Base-by-base conservation (phyloP, 2,113 vertebrate species). In the Morphnarchus princeps region DNA sequence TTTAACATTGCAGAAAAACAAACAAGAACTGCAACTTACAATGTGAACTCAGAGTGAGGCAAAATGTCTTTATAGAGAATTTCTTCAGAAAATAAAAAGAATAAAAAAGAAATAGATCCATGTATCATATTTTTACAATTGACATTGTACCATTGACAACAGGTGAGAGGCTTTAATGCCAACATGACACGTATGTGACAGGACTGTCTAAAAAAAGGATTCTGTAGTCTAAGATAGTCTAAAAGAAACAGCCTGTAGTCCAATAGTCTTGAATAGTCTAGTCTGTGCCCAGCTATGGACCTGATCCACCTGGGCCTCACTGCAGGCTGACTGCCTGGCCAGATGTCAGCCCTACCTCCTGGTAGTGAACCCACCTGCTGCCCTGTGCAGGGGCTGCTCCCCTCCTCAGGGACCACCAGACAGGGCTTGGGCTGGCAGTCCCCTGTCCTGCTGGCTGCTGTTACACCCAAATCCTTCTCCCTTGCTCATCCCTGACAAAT, bases 131-230 rank as follows among this genome's bases (percentile, higher is more conserved):
- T 52, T 52, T 28, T 52, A 52, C 50, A 52, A 28, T 28, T 52
- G 50, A 16, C 50, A 52, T 52, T 52, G 50, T 52, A 52, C 50
- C 28, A 45, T 8, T 59, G 61, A 43, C 31, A 80, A 72, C 18
- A 47, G 2, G 4, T 31, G 40, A 61, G 65, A 77, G 12, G 9
- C 16, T 85, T 86, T 38, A 22, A 58, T 17, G 12, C 4, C 74
- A 81, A 31, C 21, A 31, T 34, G 19, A 34, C 16, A 38, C 0
- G 0, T 38, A 34, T 0, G 0, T 69, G 19, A 54, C 38, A 82
- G 31, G 12, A 47, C 38, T 52, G 22, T 12, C 54, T 70, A 13
- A 54, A 67, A 52, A 25, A 63, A 19, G 20, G 25, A 57, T 10
- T 45, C 22, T 24, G 3, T 32, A 38, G 65, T 47, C 47, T 69